Evolutionary conservation across 2,113 vertebrate genomes (phyloP), one percentile per base, ranked within the genome.

Genomic region (Deroptyus accipitrinus): DNA sequence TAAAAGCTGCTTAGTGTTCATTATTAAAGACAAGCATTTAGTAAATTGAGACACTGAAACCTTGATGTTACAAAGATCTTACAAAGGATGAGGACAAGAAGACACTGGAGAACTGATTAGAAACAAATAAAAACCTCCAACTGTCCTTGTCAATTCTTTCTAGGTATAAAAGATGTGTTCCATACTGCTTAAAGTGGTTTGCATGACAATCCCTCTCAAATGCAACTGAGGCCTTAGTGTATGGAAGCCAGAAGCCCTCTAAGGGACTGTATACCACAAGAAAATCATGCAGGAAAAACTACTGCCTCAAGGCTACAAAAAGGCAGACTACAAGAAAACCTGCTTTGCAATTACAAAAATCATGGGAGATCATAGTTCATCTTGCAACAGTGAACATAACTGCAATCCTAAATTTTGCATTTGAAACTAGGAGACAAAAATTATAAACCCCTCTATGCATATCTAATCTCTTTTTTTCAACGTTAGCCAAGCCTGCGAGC

Each of bases 381-480:
- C 86, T 69, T 94, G 64, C 91, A 94, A 95, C 66, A 86, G 52
- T 81, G 67, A 85, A 89, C 66, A 59, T 66, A 86, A 93, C 25
- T 95, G 55, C 41, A 89, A 86, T 72, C 48, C n/a, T 90, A 91
- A 92, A 85, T 90, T 91, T 76, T 92, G 66, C 76, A 85, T 83
- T 94, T 94, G 74, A 93, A 95, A 90, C 78, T 72, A 91, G 49
- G 61, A 92, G 54, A 87, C 82, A 92, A 87, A 93, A 88, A 94
- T 85, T 75, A 92, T 66, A 86, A 92, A 76, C n/a, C 22, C 73
- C 86, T 87, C 54, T 83, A 82, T 37, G 72, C 59, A 82, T 84
- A 84, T 89, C 87, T 95, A 93, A 95, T 94, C 27, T 92, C 30
- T 66, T 75, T 84, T 86, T 90, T 91, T 83, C 91, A 95, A 88